Base-by-base conservation (phyloP, 2,113 vertebrate genomes). In the Motacilla tschutschensis region DNA sequence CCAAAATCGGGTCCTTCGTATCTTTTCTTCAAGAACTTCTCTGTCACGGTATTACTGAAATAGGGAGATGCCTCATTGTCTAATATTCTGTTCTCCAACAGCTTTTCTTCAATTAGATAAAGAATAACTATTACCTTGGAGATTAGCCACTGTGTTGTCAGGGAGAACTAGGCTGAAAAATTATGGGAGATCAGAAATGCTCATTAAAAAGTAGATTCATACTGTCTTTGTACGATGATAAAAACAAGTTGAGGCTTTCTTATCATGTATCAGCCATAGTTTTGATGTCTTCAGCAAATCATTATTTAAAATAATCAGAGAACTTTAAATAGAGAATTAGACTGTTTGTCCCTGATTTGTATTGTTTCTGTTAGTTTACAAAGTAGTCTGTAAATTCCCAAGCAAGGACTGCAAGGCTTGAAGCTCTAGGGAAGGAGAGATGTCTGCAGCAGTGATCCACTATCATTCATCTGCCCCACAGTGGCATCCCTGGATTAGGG, bases 1-100 rank as follows among this genome's bases (percentile, higher is more conserved):
- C 51, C 60, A 13, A 55, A 47, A 22, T 0, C 8, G 9, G 4
- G 17, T 63, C 33, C 43, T 79, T 66, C 0, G 0, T 47, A 21
- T 50, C 13, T 80, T 13, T 1, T 71, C 53, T 54, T 77, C 65
- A 70, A 83, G 60, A 83, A 28, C 33, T 79, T 48, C 63, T 54
- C 24, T 74, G 57, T 12, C 51, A 22, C 8, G 17, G 4, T 20
- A 12, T 79, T 66, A 29, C 38, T 65, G 54, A 79, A 83, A 36
- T 8, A 64, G 12, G 3, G 8, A 83, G 33, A 79, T 38, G 11
- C 22, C 41, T 58, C 20, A 4, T 47, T 79, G 51, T 43, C 64
- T 65, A 33, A 59, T 54, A 31, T 2, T 8, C 33, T 6, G 1
- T 55, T 74, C 28, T 41, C 33, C 51, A 63, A 66, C 29, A 31